Base-by-base conservation (phyloP, 1,140 invertebrate species). In the Drosophila rhopaloa region DNA sequence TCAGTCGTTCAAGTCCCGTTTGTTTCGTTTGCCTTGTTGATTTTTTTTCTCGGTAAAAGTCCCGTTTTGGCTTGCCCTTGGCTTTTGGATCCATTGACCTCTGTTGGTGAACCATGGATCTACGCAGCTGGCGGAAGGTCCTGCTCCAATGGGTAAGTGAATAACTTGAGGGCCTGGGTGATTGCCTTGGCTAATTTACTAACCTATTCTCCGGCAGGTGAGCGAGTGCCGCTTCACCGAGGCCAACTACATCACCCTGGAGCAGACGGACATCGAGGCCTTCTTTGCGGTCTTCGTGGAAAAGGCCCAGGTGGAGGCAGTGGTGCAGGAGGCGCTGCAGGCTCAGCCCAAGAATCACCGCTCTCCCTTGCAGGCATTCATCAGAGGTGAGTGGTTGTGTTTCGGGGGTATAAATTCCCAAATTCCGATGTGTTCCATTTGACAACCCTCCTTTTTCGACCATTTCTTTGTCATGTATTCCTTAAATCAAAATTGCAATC, bases 91-190 rank as follows among this genome's bases (percentile, higher is more conserved):
- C 5, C 13, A 5, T 9, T 4, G 4, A 5, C 8, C 4, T 24
- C 10, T 4, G 11, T 10, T 38, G 37, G 1, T 32, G 8, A 38
- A 38, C 7, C 19, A 91, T 92, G 88, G 82, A 91, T 11, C 24
- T 76, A 24, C 68, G 70, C 29, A 62, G 40, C 46, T 92, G 91
- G 91, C 84, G 90, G 53, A 66, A 72, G 32, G 56, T 91, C 27
- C 62, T 92, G 1, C 40, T 92, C n/a, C 61, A 91, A 16, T 92
- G 91, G 91, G 91, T 92, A 73, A 75, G 85, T 61, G 10, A 41
- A 6, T 46, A 10, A 2, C 38, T 14, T 37, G 14, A 14, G n/a
- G 6, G 27, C 2, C 35, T 2, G 35, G 16, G 24, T 4, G 2
- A 24, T 24, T 3, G 16, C 5, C 16, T 0, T 4, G 19, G 2